Base-by-base conservation (phyloP, 2,113 vertebrate species). In the Callopanchax toddi region DNA sequence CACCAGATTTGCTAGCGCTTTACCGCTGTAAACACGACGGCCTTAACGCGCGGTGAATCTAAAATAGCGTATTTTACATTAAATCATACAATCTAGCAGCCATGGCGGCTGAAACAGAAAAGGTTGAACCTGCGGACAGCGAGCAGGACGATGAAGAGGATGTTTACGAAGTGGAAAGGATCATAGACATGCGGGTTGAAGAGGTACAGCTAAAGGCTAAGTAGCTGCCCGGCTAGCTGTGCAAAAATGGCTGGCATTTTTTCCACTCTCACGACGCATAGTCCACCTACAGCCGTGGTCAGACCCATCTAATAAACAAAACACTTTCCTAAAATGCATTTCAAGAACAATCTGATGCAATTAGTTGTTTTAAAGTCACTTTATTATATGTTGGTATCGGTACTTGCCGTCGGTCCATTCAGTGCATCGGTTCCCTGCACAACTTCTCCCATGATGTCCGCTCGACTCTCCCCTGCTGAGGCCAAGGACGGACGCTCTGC, bases 91-190 rank as follows among this genome's bases (percentile, higher is more conserved):
- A 37, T 3, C 5, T 10, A 26, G 17, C 56, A 32, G 65, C 54
- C 55, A 90, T 90, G 89, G 84, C 67, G 52, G 46, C 71, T 22
- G 89, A 86, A 55, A 17, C 51, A 0, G 86, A 84, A 2, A 89
- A 81, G 60, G 67, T 82, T 6, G 93, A 93, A 21, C 85, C 82
- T 1, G 83, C 85, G 63, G 90, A 95, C 61, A 92, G 94, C 63
- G 93, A 93, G 4, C 91, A 93, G 25, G 94, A 95, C 52, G 93
- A 93, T 18, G 95, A 89, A 3, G 95, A 95, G 45, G 94, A 96
- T 42, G 94, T 96, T 4, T 99, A 95, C 81, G 96, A 98, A 79
- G 97, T 99, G 93, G 97, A 99, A 87, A 90, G 88, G 82, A 99
- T 99, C 85, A 93, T 98, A 61, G 96, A 98, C 89, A 89, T 95